Evolutionary conservation across 2,797 vertebrate genomes (phyloP), one percentile per base, ranked within the genome.

Genomic region (Acanthurus lineatus): DNA sequence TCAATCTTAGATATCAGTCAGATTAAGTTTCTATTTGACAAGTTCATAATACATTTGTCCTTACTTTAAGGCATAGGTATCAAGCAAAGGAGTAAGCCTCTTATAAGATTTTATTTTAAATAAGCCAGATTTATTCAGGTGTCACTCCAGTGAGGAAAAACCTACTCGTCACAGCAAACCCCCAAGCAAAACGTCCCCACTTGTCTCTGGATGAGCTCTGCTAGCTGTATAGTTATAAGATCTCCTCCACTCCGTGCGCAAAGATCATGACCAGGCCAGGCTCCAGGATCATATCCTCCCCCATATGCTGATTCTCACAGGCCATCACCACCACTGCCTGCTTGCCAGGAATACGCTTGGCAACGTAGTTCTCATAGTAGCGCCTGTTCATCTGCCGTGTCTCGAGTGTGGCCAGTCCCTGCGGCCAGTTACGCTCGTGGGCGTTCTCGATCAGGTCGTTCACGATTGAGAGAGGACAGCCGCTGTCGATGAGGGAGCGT

Each of bases 231-330:
- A 78, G 92, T 94, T 95, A 96, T 92, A 96, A 93, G 76, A 99
- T 98, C 87, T 99, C 97, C 85, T 99, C 97, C 72, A 99, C 97
- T 0, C 98, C 98, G 3, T 99, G 98, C 0, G 97, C 98, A 75
- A 99, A 99, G 79, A 99, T 99, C 98, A 99, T 99, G 83, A 99
- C 98, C 69, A 99, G 94, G 8, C 98, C 98, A 0, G 98, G 98
- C 93, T 99, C 98, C 81, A 99, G 95, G 91, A 99, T 98, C 98
- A 99, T 99, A 91, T 99, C 98, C 79, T 99, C 98, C 0, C 98
- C 98, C 98, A 99, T 99, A 87, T 99, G 98, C 91, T 99, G 98
- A 91, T 99, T 99, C 91, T 99, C 98, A 1, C 98, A 99, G 88
- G 98, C 98, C 98, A 99, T 98, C 92, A 99, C 97, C 70, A 99